Evolutionary conservation across 2,888 invertebrate genomes (phyloP).

Genomic region (Thereva nobilitata): DNA sequence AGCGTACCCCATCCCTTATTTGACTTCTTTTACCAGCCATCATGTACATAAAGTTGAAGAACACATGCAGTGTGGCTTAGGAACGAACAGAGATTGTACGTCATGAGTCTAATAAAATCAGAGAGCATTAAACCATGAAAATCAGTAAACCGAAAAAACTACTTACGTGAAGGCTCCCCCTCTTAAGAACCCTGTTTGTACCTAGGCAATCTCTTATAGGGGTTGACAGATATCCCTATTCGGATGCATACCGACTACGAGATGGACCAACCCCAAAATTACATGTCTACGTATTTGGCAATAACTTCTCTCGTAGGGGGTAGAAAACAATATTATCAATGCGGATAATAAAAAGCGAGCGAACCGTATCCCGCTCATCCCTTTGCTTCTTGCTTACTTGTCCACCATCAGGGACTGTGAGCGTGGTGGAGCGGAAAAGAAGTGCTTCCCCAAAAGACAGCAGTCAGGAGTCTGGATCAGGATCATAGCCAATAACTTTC

Average conservation of each 20-base stretch:
- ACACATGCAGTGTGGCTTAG: neutral
- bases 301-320: constrained; percentile 14
- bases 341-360: constrained; percentile 23
- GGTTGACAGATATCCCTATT: neutral
- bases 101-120: constrained; percentile 49
- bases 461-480: constrained; percentile 1
- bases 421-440: constrained; percentile 5
- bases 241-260: too few species aligned
- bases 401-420: too few species aligned
- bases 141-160: constrained; percentile 55
- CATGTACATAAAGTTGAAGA: too few species aligned
- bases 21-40: too few species aligned
- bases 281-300: constrained; percentile 18
- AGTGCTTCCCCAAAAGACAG: neutral
- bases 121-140: constrained; percentile 58
- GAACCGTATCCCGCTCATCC: constrained; percentile 15
- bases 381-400: constrained; percentile 7
- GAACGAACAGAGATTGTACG: constrained; percentile 1
- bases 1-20: too few species aligned
- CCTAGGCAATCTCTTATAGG: constrained; percentile 9
- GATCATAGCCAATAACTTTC: constrained; percentile 33
- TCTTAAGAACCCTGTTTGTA: neutral
- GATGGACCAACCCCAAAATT: constrained; percentile 2
- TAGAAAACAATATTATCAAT: constrained; percentile 22
- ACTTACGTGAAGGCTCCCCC: constrained; percentile 17